Evolutionary conservation across 2,888 invertebrate species (phyloP), one percentile per base, ranked within the genome.

Genomic region (Scelioninae gen. 1): DNA sequence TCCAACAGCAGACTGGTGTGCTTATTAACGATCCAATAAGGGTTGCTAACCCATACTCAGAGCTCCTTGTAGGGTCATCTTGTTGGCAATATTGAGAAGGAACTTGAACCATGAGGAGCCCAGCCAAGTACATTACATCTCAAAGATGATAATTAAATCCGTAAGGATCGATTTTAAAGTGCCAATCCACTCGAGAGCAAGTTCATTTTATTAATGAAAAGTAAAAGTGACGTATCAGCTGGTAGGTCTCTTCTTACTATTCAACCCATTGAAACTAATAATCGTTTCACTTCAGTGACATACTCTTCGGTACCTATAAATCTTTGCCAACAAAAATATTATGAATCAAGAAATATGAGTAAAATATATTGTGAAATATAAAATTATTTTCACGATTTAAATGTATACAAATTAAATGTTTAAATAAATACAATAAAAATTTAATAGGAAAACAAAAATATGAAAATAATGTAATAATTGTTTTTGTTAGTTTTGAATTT

Each of bases 11-110:
- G 31, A 60, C 43, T 53, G 65, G 75, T 49, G 43, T 23, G 66
- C 66, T 76, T 68, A 60, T 76, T 76, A 51, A 60, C 66, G 49
- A 76, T 68, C 76, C 43, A 68, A 58, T 40, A 58, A 56, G 60
- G 47, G 51, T 34, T 43, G 38, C 29, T 58, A 65, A 40, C 32
- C 15, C 40, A 40, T 43, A 34, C 60, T 76, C 32, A 31, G 58
- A 66, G 43, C 51, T 38, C 51, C 76, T 76, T 31, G 32, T 66
- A 38, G 66, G 76, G 66, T 68, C 43, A 76, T 60, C 60, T 58
- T 47, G 75, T 66, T 60, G 51, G 76, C 31, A 68, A 60, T 32
- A 68, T 60, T 31, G 60, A 76, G 60, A 53, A 49, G 76, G 60
- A 66, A 76, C 60, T 76, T 68, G 66, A 66, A 9, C 60, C 40